Percentiles rank a stretch among this genome's conserved stretches.
phyloP scores from a whole-genome alignment of 2,113 vertebrate species.

The Henicopernis longicauda region DNA sequence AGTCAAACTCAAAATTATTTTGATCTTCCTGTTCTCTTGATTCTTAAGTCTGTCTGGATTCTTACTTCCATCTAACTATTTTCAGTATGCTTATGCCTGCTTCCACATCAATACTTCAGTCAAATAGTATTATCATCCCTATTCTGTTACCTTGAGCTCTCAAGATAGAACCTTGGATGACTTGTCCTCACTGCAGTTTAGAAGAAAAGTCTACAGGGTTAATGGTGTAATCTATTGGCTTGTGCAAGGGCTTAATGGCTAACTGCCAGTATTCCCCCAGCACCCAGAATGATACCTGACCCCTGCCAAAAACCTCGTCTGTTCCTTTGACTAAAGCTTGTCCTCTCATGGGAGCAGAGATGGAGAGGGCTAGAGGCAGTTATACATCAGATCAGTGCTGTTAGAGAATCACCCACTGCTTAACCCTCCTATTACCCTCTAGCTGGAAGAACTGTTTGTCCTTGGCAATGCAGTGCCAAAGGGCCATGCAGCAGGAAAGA shows the following conservation, averaged over 20 bases:
- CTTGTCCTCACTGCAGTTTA: neutral
- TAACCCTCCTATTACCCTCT: neutral
- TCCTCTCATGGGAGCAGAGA: neutral
- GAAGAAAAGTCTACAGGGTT: neutral
- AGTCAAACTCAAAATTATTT: neutral
- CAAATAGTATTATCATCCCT: neutral
- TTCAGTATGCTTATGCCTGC: neutral
- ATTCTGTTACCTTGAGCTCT: neutral
- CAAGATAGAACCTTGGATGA: neutral
- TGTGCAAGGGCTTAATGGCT: neutral
- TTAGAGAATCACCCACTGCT: neutral
- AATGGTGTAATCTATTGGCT: neutral
- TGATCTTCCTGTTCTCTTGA: neutral
- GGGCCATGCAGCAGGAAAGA: fast-evolving
- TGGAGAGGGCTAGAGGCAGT: neutral
- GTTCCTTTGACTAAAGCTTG: neutral
- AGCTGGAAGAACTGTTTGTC: neutral
- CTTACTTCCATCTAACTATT: neutral
- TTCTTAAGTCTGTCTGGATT: neutral
- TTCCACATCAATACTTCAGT: neutral
- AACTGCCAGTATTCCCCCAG: neutral
- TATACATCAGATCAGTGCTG: fast-evolving
- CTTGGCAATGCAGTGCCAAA: neutral
- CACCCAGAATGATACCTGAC: neutral
- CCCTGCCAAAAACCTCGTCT: neutral